Evolutionary conservation across 2,888 invertebrate species (phyloP).

Genomic region (Dasysyrphus tricinctus): DNA sequence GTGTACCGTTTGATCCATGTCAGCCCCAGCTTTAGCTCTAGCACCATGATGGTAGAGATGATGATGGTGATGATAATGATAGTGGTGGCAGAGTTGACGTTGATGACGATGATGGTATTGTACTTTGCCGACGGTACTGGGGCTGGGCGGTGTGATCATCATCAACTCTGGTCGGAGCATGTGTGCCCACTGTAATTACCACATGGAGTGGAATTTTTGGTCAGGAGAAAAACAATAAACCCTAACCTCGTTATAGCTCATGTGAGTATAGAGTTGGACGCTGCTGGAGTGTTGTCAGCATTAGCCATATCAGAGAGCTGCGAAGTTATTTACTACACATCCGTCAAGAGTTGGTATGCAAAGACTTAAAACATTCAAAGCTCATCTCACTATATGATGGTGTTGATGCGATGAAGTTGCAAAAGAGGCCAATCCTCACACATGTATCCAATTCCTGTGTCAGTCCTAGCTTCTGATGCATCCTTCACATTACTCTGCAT

Average conservation of each 20-base stretch:
- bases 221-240: constrained; percentile 74
- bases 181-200: constrained; percentile 74
- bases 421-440: constrained; percentile 36
- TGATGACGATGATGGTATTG: constrained; percentile 64
- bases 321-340: constrained; percentile 66
- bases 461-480: neutral
- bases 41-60: constrained; percentile 37
- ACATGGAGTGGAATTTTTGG: constrained; percentile 68
- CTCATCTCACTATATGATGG: neutral
- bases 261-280: neutral
- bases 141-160: constrained; percentile 55
- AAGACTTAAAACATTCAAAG: constrained; percentile 46
- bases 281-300: constrained; percentile 52
- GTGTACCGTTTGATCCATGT: constrained; percentile 29
- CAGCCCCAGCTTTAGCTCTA: constrained; percentile 16
- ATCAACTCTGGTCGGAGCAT: constrained; percentile 42
- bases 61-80: constrained; percentile 51
- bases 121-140: constrained; percentile 56
- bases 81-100: constrained; percentile 52
- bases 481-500: constrained; percentile 50
- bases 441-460: constrained; percentile 42
- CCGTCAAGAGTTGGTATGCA: constrained; percentile 40
- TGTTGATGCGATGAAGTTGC: constrained; percentile 23
- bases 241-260: constrained; percentile 49
- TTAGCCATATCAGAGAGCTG: constrained; percentile 10